Evolutionary conservation across 1,140 invertebrate genomes (phyloP).

Genomic region (Neodiprion virginianus): DNA sequence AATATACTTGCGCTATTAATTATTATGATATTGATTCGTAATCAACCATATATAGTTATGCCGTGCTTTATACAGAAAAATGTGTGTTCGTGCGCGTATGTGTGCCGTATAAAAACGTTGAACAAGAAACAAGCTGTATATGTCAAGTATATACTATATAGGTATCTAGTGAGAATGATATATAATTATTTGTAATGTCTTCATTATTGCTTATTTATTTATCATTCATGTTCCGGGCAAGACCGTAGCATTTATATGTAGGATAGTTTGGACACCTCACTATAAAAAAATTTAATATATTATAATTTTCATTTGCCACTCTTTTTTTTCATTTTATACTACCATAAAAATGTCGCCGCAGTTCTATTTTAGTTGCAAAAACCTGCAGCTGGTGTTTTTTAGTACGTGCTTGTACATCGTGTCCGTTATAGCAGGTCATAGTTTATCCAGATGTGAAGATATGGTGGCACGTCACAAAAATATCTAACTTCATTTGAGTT

Average conservation of each 20-base stretch:
- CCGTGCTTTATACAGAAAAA: constrained; percentile 44
- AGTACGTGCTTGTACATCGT: no score
- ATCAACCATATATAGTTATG: constrained; percentile 30
- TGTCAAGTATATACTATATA: constrained; percentile 4
- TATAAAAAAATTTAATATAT: constrained; percentile 31
- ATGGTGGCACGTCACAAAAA: no score
- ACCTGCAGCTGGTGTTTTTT: no score
- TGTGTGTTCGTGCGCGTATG: constrained; percentile 30
- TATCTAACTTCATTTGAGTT: no score
- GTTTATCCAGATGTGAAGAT: no score
- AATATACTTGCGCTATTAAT: constrained; percentile 33
- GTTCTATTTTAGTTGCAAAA: no score
- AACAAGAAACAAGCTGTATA: constrained; percentile 23
- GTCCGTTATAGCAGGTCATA: no score
- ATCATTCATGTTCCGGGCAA: constrained; percentile 30
- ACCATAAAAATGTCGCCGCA: no score
- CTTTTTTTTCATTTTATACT: no score
- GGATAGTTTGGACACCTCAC: constrained; percentile 21
- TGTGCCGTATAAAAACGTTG: constrained; percentile 22
- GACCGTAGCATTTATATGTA: constrained; percentile 37
- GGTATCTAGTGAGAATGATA: constrained; percentile 21
- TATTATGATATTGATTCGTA: neutral
- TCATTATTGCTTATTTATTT: neutral
- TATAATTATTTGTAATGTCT: constrained; percentile 13
- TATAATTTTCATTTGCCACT: neutral